These are phyloP conservation scores for Centropus bengalensis DNA, from an alignment of 2,113 vertebrate genomes.

Conservation along the genomic window DNA sequence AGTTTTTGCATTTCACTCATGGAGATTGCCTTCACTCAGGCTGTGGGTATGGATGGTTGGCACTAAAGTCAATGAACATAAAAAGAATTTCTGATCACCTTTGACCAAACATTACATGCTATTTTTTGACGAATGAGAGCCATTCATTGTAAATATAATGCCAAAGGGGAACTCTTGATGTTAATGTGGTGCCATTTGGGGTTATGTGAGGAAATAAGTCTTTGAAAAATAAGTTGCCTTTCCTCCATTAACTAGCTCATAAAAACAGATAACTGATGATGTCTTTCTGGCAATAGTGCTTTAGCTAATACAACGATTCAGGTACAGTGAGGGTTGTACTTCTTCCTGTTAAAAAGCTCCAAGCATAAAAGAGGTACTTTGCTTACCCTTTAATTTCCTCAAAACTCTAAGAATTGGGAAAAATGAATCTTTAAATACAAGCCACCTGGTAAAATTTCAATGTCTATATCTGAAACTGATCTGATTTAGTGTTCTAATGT, in stretches of 20 bases:
- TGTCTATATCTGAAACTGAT: not conserved
- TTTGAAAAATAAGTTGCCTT: not conserved
- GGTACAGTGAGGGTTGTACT: not conserved
- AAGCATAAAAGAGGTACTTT: not conserved
- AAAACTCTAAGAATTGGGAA: not conserved
- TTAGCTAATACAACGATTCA: not conserved
- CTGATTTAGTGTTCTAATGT: not conserved
- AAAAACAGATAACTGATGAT: not conserved
- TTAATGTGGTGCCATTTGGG: not conserved
- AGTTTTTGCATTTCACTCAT: not conserved
- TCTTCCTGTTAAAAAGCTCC: not conserved
- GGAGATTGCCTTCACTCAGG: not conserved
- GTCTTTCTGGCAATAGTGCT: not conserved
- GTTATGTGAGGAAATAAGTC: not conserved
- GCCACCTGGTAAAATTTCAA: rapidly evolving
- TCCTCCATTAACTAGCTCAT: not conserved
- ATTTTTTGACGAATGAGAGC: not conserved
- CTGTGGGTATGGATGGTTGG: not conserved
- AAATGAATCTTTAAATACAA: not conserved
- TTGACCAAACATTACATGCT: not conserved
- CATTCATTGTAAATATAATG: not conserved
- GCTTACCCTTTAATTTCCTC: not conserved
- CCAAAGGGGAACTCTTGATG: not conserved
- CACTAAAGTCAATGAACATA: not conserved
- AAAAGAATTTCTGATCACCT: not conserved